Percentiles rank a stretch among this genome's conserved stretches.
Conservation (phyloP, 2,888 invertebrate genomes). For the Leptinotarsa tumamoca region DNA sequence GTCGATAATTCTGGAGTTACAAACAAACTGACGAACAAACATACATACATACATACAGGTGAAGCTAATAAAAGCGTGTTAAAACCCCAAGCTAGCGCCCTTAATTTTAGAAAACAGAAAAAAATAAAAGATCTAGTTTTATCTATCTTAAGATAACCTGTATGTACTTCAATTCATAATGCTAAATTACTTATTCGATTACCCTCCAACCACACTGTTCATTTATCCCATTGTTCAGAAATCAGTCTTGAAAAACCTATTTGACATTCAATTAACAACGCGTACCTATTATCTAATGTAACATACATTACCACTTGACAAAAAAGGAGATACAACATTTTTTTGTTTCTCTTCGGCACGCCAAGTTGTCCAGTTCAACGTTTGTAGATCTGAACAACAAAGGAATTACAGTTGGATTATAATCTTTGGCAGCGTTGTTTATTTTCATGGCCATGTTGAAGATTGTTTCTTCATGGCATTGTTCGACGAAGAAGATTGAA, state of each 20-base stretch:
- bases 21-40: too few species aligned
- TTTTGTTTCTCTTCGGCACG: slow-evolving; percentile 6
- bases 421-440: background rate
- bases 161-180: too few species aligned
- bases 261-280: slow-evolving; percentile 10
- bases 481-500: background rate
- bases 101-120: too few species aligned
- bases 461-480: slow-evolving; percentile 6
- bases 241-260: slow-evolving; percentile 13
- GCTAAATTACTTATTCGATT: too few species aligned
- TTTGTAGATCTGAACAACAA: background rate
- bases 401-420: background rate
- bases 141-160: too few species aligned
- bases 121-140: too few species aligned
- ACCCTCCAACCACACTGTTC: background rate
- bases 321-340: slow-evolving; percentile 14
- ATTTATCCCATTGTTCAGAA: background rate
- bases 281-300: background rate
- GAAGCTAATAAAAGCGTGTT: too few species aligned
- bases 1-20: too few species aligned
- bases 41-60: too few species aligned
- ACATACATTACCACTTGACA: slow-evolving; percentile 1
- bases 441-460: background rate
- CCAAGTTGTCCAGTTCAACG: slow-evolving; percentile 7
- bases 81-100: too few species aligned